A percentile compares a stretch with the other conserved stretches of the same genome.
Evolutionary conservation across 2,888 invertebrate species (phyloP).

Genomic region (Thysanoteuthis rhombus): DNA sequence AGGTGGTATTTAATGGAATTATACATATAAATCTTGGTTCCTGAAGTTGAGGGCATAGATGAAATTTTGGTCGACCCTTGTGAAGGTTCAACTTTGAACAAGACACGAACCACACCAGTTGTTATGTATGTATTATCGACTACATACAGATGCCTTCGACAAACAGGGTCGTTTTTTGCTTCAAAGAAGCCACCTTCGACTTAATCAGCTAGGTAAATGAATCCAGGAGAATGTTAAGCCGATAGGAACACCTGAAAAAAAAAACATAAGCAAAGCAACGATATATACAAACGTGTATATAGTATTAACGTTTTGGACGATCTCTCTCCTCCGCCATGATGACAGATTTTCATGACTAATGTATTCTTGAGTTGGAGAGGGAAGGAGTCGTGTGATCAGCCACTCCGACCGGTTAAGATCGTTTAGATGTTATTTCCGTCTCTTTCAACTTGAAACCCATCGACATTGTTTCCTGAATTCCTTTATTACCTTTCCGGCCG

Average conservation of each 20-base stretch:
- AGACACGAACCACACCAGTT: not conserved
- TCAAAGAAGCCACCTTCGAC: not conserved
- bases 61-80: not conserved
- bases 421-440: not conserved
- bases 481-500: not conserved
- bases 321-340: not conserved
- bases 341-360: not conserved
- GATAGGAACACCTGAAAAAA: not conserved
- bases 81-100: not conserved
- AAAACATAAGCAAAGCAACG: not conserved
- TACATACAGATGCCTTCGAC: not conserved
- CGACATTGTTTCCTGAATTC: not conserved
- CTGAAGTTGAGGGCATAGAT: not conserved
- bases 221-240: not conserved
- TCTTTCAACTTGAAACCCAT: not conserved
- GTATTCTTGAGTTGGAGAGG: not conserved
- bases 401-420: not conserved
- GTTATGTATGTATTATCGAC: not conserved
- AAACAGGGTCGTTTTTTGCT: not conserved
- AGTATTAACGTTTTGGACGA: not conserved
- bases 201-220: not conserved
- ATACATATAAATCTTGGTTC: not conserved
- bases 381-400: slow-evolving; percentile 12
- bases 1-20: not conserved
- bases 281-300: not conserved